Evolutionary conservation across 1,140 invertebrate species (phyloP).

Genomic region (Pollicipes pollicipes): DNA sequence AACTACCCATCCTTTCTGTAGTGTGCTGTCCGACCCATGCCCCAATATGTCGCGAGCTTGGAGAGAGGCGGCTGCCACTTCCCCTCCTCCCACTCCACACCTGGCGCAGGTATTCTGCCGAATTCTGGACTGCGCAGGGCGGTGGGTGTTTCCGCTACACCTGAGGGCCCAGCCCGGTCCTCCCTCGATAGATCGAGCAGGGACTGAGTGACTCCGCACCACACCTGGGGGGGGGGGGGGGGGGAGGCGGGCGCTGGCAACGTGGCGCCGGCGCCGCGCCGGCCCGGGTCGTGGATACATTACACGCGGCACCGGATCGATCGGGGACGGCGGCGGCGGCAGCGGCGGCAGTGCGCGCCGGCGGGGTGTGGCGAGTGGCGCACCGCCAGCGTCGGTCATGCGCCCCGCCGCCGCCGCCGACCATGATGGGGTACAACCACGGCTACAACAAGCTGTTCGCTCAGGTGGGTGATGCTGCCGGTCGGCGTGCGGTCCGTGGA

Average conservation of each 20-base stretch:
- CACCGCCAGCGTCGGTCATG: constrained; percentile 3
- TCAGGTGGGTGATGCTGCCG: constrained; percentile 12
- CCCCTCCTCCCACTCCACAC: too few relatives aligned
- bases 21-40: too few relatives aligned
- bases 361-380: background rate
- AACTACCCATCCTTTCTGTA: too few relatives aligned
- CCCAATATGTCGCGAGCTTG: too few relatives aligned
- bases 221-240: constrained; percentile 6
- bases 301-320: background rate
- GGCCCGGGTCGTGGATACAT: background rate
- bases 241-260: background rate
- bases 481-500: too few relatives aligned
- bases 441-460: constrained; percentile 19
- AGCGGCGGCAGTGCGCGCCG: constrained; percentile 3
- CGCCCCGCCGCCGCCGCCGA: constrained; percentile 8
- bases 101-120: too few relatives aligned
- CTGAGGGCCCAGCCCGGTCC: too few relatives aligned
- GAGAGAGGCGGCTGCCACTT: too few relatives aligned
- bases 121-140: too few relatives aligned
- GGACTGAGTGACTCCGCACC: too few relatives aligned
- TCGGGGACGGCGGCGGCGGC: background rate
- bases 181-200: too few relatives aligned
- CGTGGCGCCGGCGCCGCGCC: background rate
- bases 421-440: constrained; percentile 18
- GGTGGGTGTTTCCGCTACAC: too few relatives aligned